Evolutionary conservation across 2,888 invertebrate genomes (phyloP), one percentile per base, ranked within the genome.

Genomic region (Norana najaformis): DNA sequence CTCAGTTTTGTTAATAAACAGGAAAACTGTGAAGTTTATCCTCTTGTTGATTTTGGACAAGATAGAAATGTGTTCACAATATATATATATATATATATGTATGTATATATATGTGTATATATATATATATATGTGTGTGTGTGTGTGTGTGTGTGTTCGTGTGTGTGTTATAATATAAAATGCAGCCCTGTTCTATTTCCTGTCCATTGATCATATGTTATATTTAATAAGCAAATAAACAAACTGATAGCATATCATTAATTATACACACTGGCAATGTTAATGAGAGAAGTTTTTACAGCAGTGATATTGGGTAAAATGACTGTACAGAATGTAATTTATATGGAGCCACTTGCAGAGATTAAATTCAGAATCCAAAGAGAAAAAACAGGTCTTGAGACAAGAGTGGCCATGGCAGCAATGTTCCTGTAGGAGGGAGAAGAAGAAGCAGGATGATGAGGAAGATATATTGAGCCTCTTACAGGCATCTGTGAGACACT

Each of bases 191-290:
- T n/a, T 69, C 23, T 47, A 47, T 23, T 4, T 47, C 20, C 23
- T 47, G 1, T 47, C 47, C 20, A 47, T 6, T 69, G 69, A 69
- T 69, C 11, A n/a, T n/a, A 69, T n/a, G 11, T 69, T 69, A 69
- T 69, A 69, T 30, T 69, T 69, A 69, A 69, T 69, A n/a, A 69
- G 69, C 69, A 69, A n/a, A 69, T 69, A 69, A 69, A 69, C n/a
- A 13, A n/a, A 69, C 11, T 69, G 69, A 69, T 69, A 69, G 69
- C 3, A 69, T 69, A n/a, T 13, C 69, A 69, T 69, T 69, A 69
- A 69, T 69, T 8, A 69, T 69, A 11, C n/a, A 47, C 13, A 69
- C n/a, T n/a, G n/a, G 69, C 69, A 30, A 69, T n/a, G 69, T 13
- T n/a, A 69, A 69, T n/a, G 69, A 69, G n/a, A 69, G n/a, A 30